phyloP scores from a whole-genome alignment of 2,113 vertebrate genomes.

The Gracilinanus agilis region DNA sequence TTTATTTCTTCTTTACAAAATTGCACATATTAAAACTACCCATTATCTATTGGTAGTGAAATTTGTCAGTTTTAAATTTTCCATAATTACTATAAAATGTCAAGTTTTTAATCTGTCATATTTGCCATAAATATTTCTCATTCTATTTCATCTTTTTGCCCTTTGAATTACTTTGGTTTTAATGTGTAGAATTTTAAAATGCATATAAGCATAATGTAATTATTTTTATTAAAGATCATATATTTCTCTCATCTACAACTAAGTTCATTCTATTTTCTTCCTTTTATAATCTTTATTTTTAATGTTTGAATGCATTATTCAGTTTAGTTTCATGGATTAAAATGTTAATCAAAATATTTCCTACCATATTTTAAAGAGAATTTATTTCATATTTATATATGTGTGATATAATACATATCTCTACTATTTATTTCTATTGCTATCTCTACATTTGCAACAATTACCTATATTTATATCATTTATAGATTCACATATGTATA shows the following conservation, averaged over 20 bases:
- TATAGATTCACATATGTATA: neutral
- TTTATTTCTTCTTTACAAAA: neutral
- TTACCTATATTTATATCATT: no score
- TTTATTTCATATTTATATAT: neutral
- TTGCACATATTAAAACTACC: neutral
- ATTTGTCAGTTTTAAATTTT: neutral
- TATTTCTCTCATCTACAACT: neutral
- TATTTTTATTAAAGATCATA: neutral
- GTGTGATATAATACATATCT: neutral
- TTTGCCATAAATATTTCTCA: no score
- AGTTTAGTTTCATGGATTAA: neutral
- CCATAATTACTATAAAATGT: neutral
- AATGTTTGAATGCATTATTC: neutral
- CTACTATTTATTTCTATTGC: no score
- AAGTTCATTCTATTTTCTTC: neutral
- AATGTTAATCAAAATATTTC: neutral
- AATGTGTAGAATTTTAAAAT: neutral
- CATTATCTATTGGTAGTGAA: neutral
- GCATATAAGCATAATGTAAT: neutral
- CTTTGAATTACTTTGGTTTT: neutral
- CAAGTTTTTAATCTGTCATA: no score
- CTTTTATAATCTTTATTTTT: neutral
- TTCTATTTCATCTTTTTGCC: neutral
- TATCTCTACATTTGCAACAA: neutral
- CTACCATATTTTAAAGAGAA: neutral